These are phyloP conservation scores for Siniperca scherzeri DNA, from an alignment of 2,797 vertebrate species.

Conservation along the genomic window DNA sequence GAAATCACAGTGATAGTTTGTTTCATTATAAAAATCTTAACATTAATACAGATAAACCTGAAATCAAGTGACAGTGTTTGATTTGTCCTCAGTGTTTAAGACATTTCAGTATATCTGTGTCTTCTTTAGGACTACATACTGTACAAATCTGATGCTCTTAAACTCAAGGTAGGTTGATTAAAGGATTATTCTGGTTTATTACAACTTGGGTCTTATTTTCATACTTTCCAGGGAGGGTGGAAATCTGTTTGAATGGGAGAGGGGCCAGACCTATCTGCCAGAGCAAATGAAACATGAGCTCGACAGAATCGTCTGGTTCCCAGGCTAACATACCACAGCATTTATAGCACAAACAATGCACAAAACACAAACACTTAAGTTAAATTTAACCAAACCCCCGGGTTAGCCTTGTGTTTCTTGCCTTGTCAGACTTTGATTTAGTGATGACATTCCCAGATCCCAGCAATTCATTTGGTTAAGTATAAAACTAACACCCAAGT, in stretches of 20 bases:
- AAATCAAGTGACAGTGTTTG: conserved; percentile 30
- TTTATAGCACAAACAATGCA: background rate
- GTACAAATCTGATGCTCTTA: background rate
- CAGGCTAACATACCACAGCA: background rate
- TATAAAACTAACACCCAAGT: background rate
- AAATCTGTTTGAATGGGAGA: too few species aligned
- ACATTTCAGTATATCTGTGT: background rate
- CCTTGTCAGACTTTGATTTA: background rate
- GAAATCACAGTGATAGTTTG: conserved; percentile 55
- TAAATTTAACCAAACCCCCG: background rate
- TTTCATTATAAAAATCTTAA: conserved; percentile 59
- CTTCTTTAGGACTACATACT: background rate
- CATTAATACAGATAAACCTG: conserved; percentile 63
- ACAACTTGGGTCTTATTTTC: background rate
- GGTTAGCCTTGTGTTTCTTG: background rate
- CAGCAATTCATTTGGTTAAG: background rate
- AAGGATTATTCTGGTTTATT: background rate
- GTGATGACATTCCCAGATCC: too few species aligned
- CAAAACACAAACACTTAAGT: background rate
- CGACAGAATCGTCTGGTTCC: too few species aligned
- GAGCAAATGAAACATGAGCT: too few species aligned
- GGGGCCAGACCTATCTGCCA: too few species aligned
- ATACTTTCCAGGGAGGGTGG: background rate
- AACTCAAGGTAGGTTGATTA: background rate
- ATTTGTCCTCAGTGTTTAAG: conserved; percentile 25